phyloP scores from a whole-genome alignment of 2,797 vertebrate genomes.

The Perodicticus potto region DNA sequence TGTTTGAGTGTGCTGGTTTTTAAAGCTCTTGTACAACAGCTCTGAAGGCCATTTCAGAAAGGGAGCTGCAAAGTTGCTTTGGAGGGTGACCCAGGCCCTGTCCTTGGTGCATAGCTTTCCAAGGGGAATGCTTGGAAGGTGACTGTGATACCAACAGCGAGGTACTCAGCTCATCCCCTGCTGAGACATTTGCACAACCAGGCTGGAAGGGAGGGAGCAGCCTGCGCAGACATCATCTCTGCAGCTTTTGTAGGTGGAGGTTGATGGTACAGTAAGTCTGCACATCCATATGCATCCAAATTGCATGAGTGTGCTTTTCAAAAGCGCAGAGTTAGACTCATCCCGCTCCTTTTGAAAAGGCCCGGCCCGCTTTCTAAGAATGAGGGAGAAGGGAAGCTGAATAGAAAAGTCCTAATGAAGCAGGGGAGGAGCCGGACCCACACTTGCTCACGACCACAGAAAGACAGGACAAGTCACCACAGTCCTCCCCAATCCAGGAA shows the following conservation, averaged over 20 bases:
- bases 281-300: slow-evolving; percentile 83
- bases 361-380: slow-evolving; percentile 83
- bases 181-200: slow-evolving; percentile 84
- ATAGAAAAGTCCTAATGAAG: slow-evolving; percentile 79
- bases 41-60: too few relatives aligned
- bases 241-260: slow-evolving; percentile 81
- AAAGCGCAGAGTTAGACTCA: slow-evolving; percentile 88
- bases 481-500: background rate
- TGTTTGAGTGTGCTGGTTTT: slow-evolving; percentile 79
- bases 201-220: slow-evolving; percentile 81
- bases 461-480: background rate
- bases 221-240: slow-evolving; percentile 84
- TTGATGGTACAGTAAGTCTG: slow-evolving; percentile 83
- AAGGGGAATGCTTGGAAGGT: too few relatives aligned
- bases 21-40: slow-evolving; percentile 44
- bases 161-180: slow-evolving; percentile 68
- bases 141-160: too few relatives aligned
- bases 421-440: slow-evolving; percentile 65
- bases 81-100: too few relatives aligned
- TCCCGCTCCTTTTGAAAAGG: slow-evolving; percentile 86
- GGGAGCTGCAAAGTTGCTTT: too few relatives aligned
- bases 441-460: slow-evolving; percentile 68
- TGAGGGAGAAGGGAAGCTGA: slow-evolving; percentile 77
- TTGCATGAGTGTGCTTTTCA: slow-evolving; percentile 85
- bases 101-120: too few relatives aligned